Conservation (phyloP, 92 coral and sea anemone genomes). For the Umimayanthus chanpuru region DNA sequence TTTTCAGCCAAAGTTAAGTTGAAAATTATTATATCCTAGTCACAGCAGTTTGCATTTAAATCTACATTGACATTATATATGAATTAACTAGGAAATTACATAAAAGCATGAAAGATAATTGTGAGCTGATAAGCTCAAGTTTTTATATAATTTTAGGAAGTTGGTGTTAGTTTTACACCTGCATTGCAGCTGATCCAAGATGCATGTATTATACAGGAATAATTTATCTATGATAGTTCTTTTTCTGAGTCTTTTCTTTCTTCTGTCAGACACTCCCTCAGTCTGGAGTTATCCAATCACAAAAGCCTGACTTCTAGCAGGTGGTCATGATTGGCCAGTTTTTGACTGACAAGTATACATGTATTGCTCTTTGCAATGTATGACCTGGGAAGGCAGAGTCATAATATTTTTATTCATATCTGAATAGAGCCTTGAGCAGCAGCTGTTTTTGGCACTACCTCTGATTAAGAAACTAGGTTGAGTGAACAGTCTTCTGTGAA, state of each 20-base stretch:
- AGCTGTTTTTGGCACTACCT: not conserved
- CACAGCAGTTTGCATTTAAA: no score
- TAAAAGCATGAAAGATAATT: no score
- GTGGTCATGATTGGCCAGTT: constrained; percentile 6
- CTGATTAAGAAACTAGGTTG: not conserved
- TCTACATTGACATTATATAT: no score
- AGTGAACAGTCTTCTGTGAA: not conserved
- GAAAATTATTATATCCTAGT: no score
- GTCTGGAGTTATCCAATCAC: not conserved
- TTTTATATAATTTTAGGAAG: not conserved
- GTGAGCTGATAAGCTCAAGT: no score
- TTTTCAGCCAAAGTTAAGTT: no score
- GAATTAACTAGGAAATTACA: no score
- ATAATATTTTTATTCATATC: not conserved
- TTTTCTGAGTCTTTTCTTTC: not conserved
- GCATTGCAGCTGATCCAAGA: not conserved
- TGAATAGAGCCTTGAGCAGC: constrained; percentile 7
- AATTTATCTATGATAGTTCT: not conserved
- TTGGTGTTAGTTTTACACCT: not conserved
- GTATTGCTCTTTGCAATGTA: not conserved
- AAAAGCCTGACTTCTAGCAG: not conserved
- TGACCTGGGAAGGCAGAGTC: not conserved
- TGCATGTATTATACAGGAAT: not conserved
- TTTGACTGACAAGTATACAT: not conserved
- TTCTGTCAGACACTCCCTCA: not conserved